phyloP scores from a whole-genome alignment of 30 jellyfish, hydroid and myxozoan species.

The Catostylus mosaicus region DNA sequence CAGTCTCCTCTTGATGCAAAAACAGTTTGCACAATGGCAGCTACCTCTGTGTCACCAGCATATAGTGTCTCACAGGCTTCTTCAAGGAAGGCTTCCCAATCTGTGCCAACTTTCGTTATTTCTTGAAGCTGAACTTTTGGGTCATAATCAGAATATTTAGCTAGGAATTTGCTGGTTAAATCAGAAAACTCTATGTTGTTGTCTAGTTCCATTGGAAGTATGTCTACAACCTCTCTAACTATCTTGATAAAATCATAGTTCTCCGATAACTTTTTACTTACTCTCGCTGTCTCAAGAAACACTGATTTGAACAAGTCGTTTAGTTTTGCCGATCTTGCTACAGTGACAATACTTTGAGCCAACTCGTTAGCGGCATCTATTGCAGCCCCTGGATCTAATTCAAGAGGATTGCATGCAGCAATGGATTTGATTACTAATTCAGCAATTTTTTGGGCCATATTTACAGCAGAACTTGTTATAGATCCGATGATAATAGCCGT shows the following conservation, averaged over 20 bases:
- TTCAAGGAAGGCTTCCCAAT: constrained; percentile 49
- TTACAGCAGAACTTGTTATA: neutral
- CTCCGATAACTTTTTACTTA: constrained; percentile 8
- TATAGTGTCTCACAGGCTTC: constrained; percentile 57
- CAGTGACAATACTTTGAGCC: constrained; percentile 37
- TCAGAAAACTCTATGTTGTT: neutral
- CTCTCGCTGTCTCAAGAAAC: constrained; percentile 2
- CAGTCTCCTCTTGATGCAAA: constrained; percentile 42
- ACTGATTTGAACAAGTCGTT: neutral
- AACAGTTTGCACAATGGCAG: constrained; percentile 27
- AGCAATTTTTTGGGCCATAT: neutral
- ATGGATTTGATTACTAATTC: constrained; percentile 19
- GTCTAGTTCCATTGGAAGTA: constrained; percentile 1
- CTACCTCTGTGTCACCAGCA: constrained; percentile 50
- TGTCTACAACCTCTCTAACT: constrained; percentile 6
- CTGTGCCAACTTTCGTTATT: constrained; percentile 16
- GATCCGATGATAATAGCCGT: constrained; percentile 21
- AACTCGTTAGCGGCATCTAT: constrained; percentile 29
- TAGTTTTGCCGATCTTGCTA: constrained; percentile 1
- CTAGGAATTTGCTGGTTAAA: neutral
- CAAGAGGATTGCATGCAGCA: constrained; percentile 33
- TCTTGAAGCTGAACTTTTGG: constrained; percentile 66
- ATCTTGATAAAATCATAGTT: constrained; percentile 16
- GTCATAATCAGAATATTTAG: constrained; percentile 34
- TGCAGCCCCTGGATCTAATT: constrained; percentile 29